Percentiles rank a stretch among this genome's conserved stretches.
Conservation (phyloP, 2,113 vertebrate species). For the Otis tarda region DNA sequence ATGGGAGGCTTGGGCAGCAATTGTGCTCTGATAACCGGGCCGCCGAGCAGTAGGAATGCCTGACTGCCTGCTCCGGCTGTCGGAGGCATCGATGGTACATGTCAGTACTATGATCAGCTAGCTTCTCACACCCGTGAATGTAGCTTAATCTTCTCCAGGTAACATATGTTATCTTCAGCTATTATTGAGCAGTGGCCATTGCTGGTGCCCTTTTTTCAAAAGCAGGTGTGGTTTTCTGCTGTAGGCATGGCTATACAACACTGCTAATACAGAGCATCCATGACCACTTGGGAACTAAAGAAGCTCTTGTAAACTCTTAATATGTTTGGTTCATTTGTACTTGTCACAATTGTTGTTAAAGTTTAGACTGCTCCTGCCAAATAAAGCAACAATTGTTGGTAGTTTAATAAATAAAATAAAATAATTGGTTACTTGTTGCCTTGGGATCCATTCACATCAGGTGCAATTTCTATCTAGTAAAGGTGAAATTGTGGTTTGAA, state of each 20-base stretch:
- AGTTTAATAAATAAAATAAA: neutral
- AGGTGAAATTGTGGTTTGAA: neutral
- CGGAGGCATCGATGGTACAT: rapidly evolving
- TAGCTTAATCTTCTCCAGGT: neutral
- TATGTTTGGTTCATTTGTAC: neutral
- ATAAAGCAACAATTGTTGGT: neutral
- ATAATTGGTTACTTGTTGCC: neutral
- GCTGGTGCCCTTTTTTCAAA: neutral
- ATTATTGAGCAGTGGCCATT: neutral
- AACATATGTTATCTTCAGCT: neutral
- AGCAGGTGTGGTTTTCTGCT: neutral
- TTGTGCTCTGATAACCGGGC: neutral
- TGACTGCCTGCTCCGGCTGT: rapidly evolving
- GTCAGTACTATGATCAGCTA: neutral
- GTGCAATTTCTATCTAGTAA: neutral
- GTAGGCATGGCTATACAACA: neutral
- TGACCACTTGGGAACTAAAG: neutral
- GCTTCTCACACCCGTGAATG: rapidly evolving
- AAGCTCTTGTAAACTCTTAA: neutral
- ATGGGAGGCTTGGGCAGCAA: neutral
- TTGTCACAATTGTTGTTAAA: neutral
- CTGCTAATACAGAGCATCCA: rapidly evolving
- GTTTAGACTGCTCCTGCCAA: neutral
- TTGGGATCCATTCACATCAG: neutral
- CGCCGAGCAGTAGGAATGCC: rapidly evolving